Evolutionary conservation across 2,113 vertebrate species (phyloP).

Genomic region (Platichthys stellatus): DNA sequence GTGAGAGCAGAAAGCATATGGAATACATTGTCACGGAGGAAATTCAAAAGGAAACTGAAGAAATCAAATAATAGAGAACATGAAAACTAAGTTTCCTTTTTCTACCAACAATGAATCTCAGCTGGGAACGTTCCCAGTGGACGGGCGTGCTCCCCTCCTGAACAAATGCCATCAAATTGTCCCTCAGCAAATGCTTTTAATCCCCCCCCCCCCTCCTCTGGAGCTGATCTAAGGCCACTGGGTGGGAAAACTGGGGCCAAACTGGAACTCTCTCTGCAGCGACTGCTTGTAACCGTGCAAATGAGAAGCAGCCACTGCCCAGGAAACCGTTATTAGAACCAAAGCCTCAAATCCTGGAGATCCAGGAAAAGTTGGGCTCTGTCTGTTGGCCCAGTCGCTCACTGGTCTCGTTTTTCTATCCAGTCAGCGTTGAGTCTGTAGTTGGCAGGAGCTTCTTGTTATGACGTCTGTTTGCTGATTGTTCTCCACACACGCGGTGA

Average conservation of each 20-base stretch:
- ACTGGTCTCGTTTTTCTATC: constrained; percentile 12
- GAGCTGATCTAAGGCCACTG: constrained; percentile 14
- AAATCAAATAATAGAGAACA: constrained; percentile 1
- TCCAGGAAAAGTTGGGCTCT: constrained; percentile 20
- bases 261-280: constrained; percentile 16
- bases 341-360: constrained; percentile 12
- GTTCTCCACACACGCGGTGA: neutral
- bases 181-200: constrained; percentile 7
- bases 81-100: neutral
- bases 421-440: constrained; percentile 5
- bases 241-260: constrained; percentile 1
- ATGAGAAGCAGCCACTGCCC: constrained; percentile 19
- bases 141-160: neutral
- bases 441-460: constrained; percentile 8
- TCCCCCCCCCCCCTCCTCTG: constrained; percentile 6
- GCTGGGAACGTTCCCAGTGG: neutral
- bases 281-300: constrained; percentile 11
- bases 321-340: constrained; percentile 8
- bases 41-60: neutral
- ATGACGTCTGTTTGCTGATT: neutral
- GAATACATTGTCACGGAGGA: neutral
- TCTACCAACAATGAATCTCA: neutral
- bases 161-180: constrained; percentile 14
- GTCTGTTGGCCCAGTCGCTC: constrained; percentile 27
- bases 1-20: neutral